Conservation (phyloP, 2,797 vertebrate genomes). For the Sphenopsis melanotis region DNA sequence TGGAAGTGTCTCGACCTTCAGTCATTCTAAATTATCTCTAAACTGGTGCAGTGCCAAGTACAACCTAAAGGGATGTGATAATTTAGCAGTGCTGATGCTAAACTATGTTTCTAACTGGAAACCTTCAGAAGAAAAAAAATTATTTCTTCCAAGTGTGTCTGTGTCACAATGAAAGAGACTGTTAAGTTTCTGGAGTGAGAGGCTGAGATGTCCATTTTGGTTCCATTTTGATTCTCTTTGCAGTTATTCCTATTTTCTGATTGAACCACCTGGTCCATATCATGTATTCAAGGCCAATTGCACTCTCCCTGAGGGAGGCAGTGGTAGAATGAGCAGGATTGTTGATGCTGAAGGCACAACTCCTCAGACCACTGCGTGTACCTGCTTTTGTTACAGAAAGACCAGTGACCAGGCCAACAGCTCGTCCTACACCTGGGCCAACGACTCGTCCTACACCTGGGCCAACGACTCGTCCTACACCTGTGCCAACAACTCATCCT, state of each 20-base stretch:
- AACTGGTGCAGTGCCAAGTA: not conserved
- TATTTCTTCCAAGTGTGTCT: not conserved
- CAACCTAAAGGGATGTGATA: not conserved
- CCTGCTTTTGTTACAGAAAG: conserved; percentile 53
- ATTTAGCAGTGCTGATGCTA: not conserved
- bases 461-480: not conserved
- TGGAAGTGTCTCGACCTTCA: not conserved
- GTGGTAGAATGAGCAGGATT: conserved; percentile 76
- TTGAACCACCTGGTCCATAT: conserved; percentile 79
- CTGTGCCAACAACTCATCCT: not conserved
- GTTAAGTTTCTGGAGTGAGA: not conserved
- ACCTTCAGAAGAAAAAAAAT: not conserved
- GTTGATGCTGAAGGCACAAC: conserved; percentile 77
- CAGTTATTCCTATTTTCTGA: conserved; percentile 83
- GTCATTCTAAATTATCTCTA: not conserved
- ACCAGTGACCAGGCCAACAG: conserved; percentile 20
- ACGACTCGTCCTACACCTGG: not conserved
- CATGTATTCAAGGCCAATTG: conserved; percentile 34
- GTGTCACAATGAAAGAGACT: not conserved
- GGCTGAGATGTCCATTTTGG: not conserved
- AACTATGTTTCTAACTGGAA: not conserved
- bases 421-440: not conserved
- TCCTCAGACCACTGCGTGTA: conserved; percentile 65
- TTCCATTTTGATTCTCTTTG: conserved; percentile 18
- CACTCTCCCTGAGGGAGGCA: conserved; percentile 65